These are phyloP conservation scores for Sclerurus mexicanus DNA, from an alignment of 2,113 vertebrate genomes.

Conservation along the genomic window DNA sequence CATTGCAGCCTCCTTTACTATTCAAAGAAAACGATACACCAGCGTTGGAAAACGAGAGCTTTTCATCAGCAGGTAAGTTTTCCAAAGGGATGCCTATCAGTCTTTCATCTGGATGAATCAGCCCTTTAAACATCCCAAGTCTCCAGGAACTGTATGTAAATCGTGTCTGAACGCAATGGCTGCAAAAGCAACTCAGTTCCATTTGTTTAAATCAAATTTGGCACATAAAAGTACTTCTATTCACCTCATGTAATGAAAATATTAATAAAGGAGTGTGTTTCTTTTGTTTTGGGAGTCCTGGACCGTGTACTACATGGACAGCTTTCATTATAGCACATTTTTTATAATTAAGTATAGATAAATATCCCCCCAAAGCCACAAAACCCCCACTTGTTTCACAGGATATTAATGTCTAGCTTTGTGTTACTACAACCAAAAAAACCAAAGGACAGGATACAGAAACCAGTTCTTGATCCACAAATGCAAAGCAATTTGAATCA, in stretches of 20 bases:
- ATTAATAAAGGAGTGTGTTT: background rate
- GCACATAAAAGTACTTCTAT: background rate
- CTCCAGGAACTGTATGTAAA: background rate
- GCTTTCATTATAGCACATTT: background rate
- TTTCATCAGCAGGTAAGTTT: background rate
- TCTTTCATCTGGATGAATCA: background rate
- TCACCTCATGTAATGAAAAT: background rate
- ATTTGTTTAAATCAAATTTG: background rate
- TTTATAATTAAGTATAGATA: background rate
- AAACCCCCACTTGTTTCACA: background rate
- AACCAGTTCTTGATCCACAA: background rate
- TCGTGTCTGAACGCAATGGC: background rate
- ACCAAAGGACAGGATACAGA: background rate
- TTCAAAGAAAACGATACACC: background rate
- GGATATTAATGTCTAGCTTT: background rate
- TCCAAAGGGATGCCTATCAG: background rate
- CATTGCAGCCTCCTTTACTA: background rate
- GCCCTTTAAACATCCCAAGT: background rate
- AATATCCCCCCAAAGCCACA: background rate
- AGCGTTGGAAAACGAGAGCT: background rate
- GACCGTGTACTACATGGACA: background rate
- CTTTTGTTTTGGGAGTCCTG: background rate
- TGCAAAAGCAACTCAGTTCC: background rate
- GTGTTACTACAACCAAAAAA: background rate
- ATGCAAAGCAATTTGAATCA: background rate